Base-by-base conservation (phyloP, 2,888 invertebrate genomes). In the Fragum fragum region DNA sequence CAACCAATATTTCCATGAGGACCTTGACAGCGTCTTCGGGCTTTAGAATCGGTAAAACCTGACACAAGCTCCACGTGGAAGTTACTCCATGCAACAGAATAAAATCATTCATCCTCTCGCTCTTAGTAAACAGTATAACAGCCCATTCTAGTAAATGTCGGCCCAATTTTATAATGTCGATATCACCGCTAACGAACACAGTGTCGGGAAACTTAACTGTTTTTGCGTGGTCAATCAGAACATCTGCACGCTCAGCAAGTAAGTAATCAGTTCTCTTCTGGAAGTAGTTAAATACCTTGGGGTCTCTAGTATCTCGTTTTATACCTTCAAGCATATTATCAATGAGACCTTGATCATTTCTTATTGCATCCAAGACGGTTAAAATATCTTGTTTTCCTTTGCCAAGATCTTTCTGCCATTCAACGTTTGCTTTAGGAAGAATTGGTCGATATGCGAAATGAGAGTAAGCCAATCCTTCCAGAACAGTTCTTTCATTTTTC, bases 11-110 rank as follows among this genome's bases (percentile, higher is more conserved):
- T 14, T 81, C 75, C 29, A 74, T 59, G 14, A 81, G 18, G 6
- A 57, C 59, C 26, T 81, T 74, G 2, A 86, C 18, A 0, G 72
- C 83, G 63, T 86, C 77, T n/a, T 53, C 39, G 28, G 47, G 53
- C 14, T 59, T 61, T 26, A 86, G 53, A 21, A 81, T 0, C 0
- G 79, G 81, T 1, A 86, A 52, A 3, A 86, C 47, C 47, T 81
- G 73, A 18, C 66, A 18, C 5, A 86, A 39, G 1, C 73, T 57
- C 83, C 83, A 86, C 5, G 81, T 73, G n/a, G 73, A 71, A 14
- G 86, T 86, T 1, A 86, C 81, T 42, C 86, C 83, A 42, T 86
- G 86, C 14, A 86, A 63, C n/a, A 86, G 66, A 53, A 86, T 79
- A 70, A 86, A 86, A 57, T 86, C 73, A 47, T 86, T 83, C 53